Conservation (phyloP, 1,140 invertebrate genomes). For the Leptinotarsa texana region DNA sequence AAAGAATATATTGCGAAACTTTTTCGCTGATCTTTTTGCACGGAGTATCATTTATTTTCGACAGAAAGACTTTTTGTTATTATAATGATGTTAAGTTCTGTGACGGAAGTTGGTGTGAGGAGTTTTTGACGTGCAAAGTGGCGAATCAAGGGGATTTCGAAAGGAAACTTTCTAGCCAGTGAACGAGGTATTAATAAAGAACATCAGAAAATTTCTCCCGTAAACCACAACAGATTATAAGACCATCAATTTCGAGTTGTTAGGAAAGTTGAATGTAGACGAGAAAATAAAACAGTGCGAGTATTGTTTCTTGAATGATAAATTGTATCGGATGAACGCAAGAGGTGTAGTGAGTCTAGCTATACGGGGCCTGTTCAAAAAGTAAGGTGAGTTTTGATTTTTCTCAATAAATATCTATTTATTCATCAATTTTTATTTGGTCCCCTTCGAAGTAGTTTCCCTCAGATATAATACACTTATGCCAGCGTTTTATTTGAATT, state of each 20-base stretch:
- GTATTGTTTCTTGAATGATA: neutral
- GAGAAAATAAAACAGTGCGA: neutral
- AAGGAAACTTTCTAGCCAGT: neutral
- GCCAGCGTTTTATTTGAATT: no score
- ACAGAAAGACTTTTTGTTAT: slow-evolving; percentile 13
- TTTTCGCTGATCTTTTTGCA: slow-evolving; percentile 20
- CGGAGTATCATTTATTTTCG: slow-evolving; percentile 16
- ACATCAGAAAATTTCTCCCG: neutral
- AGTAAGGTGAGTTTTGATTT: no score
- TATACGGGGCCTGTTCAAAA: no score
- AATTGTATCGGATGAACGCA: neutral
- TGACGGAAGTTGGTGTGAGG: neutral
- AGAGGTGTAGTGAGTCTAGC: no score
- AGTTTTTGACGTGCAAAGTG: slow-evolving; percentile 12
- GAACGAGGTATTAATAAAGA: neutral
- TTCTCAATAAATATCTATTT: no score
- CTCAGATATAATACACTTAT: no score
- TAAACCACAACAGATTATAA: slow-evolving; percentile 6
- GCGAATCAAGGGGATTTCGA: neutral
- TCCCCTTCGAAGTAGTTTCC: no score
- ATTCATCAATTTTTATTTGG: no score
- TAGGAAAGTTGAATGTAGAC: neutral
- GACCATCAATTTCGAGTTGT: neutral
- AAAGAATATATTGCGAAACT: slow-evolving; percentile 27
- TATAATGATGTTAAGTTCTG: slow-evolving; percentile 10